These are phyloP conservation scores for Danaus plexippus DNA, from an alignment of 1,140 invertebrate species.

Conservation along the genomic window DNA sequence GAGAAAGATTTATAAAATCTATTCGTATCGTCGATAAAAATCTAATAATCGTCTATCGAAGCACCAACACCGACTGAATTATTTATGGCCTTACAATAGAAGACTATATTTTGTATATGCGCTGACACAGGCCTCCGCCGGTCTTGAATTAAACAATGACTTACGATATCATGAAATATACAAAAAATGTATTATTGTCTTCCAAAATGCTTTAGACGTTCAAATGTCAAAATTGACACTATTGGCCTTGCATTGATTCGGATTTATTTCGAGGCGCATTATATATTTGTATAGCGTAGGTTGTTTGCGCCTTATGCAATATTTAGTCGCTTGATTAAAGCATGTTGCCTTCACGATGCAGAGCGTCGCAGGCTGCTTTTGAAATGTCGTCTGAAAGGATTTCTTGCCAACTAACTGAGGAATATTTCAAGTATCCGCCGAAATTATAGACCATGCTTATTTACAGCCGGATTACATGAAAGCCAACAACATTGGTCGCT, in stretches of 20 bases:
- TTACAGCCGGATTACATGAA: slow-evolving; percentile 14
- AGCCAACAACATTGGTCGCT: slow-evolving; percentile 16
- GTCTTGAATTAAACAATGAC: too few species aligned
- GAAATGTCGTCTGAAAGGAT: slow-evolving; percentile 18
- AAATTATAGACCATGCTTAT: slow-evolving; percentile 19
- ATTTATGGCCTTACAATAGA: slow-evolving; percentile 18
- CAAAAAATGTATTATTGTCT: too few species aligned
- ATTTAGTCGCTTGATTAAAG: slow-evolving; percentile 13
- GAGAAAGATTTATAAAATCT: slow-evolving; percentile 13
- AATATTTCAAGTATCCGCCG: slow-evolving; percentile 17
- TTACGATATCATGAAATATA: too few species aligned
- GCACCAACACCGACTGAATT: slow-evolving; percentile 20
- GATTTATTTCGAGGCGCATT: too few species aligned
- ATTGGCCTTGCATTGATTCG: too few species aligned
- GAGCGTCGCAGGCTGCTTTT: slow-evolving; percentile 16
- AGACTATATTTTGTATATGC: too few species aligned
- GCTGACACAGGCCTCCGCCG: too few species aligned
- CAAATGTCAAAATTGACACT: too few species aligned
- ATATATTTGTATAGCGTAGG: too few species aligned
- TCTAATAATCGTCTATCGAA: slow-evolving; percentile 23
- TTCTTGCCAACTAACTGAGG: slow-evolving; percentile 16
- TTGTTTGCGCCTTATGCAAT: background rate
- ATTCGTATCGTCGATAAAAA: slow-evolving; percentile 16
- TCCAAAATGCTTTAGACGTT: too few species aligned
- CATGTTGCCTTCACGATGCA: slow-evolving; percentile 13